Percentiles rank a stretch among this genome's conserved stretches.
Conservation (phyloP, 2,797 vertebrate species). For the Fringilla coelebs region DNA sequence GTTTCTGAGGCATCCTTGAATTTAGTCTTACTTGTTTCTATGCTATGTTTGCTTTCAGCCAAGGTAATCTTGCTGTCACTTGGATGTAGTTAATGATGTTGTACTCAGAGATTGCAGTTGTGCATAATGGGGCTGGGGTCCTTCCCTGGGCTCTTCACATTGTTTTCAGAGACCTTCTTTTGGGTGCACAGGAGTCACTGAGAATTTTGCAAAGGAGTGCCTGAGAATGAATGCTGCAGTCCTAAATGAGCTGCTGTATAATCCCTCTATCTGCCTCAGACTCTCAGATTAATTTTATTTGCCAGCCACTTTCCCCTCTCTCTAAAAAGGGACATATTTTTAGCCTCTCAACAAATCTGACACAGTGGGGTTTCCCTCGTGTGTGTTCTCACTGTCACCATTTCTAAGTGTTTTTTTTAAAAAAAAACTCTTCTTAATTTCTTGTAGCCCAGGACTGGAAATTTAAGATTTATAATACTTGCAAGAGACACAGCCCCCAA, state of each 20-base stretch:
- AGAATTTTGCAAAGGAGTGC: not conserved
- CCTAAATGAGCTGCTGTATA: conserved; percentile 51
- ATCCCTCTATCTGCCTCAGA: conserved; percentile 56
- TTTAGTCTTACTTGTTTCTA: not conserved
- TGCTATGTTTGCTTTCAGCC: not conserved
- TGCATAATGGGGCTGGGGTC: not conserved
- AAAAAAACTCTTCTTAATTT: not conserved
- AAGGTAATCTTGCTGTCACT: conserved; percentile 25
- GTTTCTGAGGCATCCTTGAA: not conserved
- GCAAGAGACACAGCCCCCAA: not conserved
- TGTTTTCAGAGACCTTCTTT: not conserved
- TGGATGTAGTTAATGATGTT: not conserved
- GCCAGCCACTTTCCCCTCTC: not conserved
- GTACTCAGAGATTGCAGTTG: not conserved
- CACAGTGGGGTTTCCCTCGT: not conserved
- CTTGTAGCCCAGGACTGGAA: not conserved
- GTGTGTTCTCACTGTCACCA: not conserved
- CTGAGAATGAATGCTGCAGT: conserved; percentile 28
- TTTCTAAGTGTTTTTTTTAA: not conserved
- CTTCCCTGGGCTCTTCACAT: not conserved
- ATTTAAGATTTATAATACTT: not conserved
- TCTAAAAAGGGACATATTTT: conserved; percentile 1
- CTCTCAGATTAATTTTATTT: conserved; percentile 52
- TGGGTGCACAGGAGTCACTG: accelerated
- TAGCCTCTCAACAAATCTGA: conserved; percentile 9